Evolutionary conservation across 2,113 vertebrate species (phyloP), one percentile per base, ranked within the genome.

Genomic region (Plotosus lineatus): DNA sequence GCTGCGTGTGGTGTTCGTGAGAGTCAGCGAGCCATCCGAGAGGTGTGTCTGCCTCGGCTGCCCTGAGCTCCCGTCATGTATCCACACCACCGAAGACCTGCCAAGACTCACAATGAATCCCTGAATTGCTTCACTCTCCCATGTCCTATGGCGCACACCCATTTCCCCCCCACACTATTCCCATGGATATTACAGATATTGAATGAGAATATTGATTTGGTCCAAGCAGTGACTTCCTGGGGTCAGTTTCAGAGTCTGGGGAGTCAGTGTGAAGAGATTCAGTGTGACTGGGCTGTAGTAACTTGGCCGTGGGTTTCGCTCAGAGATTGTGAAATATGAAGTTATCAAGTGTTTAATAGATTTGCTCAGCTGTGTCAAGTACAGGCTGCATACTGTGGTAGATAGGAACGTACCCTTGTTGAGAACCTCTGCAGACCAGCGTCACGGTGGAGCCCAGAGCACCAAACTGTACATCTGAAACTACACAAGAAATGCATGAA

Each of bases 41-140:
- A 83, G 84, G 66, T 90, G 78, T 19, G n/a, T 19, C 85, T 91
- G 90, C 88, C 83, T 80, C 12, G 88, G 87, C 42, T 87, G 82
- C 65, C 71, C 77, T 21, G 81, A 75, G 81, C 87, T 92, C 58
- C 84, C 82, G 83, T 93, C 91, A 71, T 90, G 86, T 82, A 56
- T 89, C 93, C 93, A 94, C 53, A 85, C 80, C 82, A 92, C 92
- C 6, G 87, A 83, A 80, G 79, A 73, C 88, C 93, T 94, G 87
- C 11, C 69, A 73, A 74, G 78, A 65, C 73, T 60, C 73, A 83
- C 69, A 86, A 36, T 80, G 72, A 79, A 51, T 63, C 63, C 71
- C 33, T 75, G 56, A 60, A 79, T 78, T 61, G 75, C 61, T 82
- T 84, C 44, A 42, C 53, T 50, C 31, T 44, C 56, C 55, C 26